phyloP scores from a whole-genome alignment of 2,888 invertebrate genomes.

The Acanthopleura granulata region DNA sequence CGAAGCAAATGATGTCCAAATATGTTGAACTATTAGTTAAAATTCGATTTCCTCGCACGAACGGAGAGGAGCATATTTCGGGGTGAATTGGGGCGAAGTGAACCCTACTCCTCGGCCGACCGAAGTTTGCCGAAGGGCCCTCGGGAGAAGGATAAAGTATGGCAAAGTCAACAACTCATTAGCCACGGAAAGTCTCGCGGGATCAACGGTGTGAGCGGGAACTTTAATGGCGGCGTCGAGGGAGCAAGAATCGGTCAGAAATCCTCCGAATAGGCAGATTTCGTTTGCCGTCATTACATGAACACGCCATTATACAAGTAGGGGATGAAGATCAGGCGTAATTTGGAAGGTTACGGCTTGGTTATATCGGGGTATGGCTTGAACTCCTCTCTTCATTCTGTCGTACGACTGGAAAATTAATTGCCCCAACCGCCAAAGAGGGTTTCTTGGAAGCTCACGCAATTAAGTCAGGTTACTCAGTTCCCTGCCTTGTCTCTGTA shows the following conservation, averaged over 20 bases:
- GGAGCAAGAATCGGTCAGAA: conserved; percentile 8
- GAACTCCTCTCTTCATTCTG: too few relatives aligned
- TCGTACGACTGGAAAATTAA: too few relatives aligned
- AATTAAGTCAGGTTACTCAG: too few relatives aligned
- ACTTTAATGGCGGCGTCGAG: not conserved
- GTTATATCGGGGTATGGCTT: too few relatives aligned
- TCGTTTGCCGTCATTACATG: conserved; percentile 1
- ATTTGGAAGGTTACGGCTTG: too few relatives aligned
- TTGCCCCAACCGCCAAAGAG: too few relatives aligned
- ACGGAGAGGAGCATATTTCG: conserved; percentile 1
- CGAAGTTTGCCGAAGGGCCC: conserved; percentile 8
- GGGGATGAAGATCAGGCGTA: too few relatives aligned
- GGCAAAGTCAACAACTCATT: conserved; percentile 8
- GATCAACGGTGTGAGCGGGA: conserved; percentile 7
- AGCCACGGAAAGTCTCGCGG: conserved; percentile 8
- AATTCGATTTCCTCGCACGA: conserved; percentile 3
- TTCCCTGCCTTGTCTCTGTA: too few relatives aligned
- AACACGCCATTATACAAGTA: not conserved
- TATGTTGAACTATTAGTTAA: conserved; percentile 12
- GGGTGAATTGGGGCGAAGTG: not conserved
- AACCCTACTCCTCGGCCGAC: not conserved
- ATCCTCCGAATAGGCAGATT: conserved; percentile 7
- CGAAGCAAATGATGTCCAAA: conserved; percentile 1
- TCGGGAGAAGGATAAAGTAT: conserved; percentile 10
- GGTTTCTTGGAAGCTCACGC: too few relatives aligned